Conservation (phyloP, 2,888 invertebrate genomes). For the Tenodera sinensis region DNA sequence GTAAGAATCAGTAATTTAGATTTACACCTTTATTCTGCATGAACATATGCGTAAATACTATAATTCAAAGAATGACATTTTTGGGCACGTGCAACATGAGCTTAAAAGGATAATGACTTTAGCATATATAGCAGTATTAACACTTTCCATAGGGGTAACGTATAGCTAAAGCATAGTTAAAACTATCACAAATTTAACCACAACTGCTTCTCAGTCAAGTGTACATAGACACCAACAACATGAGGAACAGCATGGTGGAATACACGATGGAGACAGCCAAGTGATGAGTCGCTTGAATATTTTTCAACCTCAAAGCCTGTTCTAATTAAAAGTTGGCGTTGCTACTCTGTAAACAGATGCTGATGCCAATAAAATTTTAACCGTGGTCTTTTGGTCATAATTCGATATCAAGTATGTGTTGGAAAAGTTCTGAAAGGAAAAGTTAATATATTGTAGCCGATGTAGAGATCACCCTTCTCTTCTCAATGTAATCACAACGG, state of each 20-base stretch:
- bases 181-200: neutral
- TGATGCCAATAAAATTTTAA: neutral
- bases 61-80: too few relatives aligned
- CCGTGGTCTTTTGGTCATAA: neutral
- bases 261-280: neutral
- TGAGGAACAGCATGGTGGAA: neutral
- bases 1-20: too few relatives aligned
- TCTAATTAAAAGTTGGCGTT: neutral
- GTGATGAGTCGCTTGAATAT: neutral
- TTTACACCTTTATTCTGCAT: too few relatives aligned
- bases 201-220: neutral
- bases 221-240: neutral
- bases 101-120: too few relatives aligned
- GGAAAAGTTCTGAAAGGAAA: neutral
- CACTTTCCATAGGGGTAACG: neutral
- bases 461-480: neutral
- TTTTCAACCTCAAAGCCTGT: neutral
- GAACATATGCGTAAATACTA: too few relatives aligned
- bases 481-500: neutral
- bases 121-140: too few relatives aligned
- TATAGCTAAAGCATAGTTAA: neutral
- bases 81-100: too few relatives aligned
- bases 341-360: neutral
- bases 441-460: neutral
- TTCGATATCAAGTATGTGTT: neutral